Percentiles rank a stretch among this genome's conserved stretches.
These are phyloP conservation scores for Nerophis lumbriciformis DNA, from an alignment of 2,113 vertebrate species.

Conservation along the genomic window DNA sequence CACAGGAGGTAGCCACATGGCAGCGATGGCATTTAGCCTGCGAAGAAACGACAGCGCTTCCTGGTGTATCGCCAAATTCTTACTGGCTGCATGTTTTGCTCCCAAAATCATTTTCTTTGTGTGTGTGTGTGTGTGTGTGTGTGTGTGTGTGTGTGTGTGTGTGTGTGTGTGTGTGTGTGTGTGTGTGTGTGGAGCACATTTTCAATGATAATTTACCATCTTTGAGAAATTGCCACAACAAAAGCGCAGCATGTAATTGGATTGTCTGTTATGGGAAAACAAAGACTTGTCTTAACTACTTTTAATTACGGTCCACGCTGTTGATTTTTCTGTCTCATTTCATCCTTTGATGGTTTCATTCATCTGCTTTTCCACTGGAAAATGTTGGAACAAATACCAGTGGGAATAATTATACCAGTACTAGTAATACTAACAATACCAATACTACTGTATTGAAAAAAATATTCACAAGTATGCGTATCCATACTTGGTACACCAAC, in stretches of 20 bases:
- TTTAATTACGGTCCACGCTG: not conserved
- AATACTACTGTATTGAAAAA: no score
- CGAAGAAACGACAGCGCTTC: conserved; percentile 13
- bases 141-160: no score
- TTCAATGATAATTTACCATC: conserved; percentile 1
- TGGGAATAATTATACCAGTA: no score
- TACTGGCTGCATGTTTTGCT: conserved; percentile 6
- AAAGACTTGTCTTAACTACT: not conserved
- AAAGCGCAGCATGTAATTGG: conserved; percentile 10
- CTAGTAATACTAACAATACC: no score
- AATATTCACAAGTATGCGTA: no score
- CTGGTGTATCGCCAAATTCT: conserved; percentile 21
- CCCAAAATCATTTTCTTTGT: not conserved
- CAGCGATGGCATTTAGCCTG: conserved; percentile 53
- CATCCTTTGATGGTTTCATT: not conserved
- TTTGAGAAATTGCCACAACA: not conserved
- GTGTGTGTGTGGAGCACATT: not conserved
- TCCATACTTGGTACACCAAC: no score
- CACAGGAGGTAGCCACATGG: conserved; percentile 32
- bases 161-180: no score
- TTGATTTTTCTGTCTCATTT: not conserved
- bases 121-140: not conserved
- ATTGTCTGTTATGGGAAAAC: conserved; percentile 11
- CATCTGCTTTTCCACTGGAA: not conserved
- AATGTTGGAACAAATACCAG: not conserved